phyloP scores from a whole-genome alignment of 2,797 vertebrate species.

The Heteromormyrus szaboi region DNA sequence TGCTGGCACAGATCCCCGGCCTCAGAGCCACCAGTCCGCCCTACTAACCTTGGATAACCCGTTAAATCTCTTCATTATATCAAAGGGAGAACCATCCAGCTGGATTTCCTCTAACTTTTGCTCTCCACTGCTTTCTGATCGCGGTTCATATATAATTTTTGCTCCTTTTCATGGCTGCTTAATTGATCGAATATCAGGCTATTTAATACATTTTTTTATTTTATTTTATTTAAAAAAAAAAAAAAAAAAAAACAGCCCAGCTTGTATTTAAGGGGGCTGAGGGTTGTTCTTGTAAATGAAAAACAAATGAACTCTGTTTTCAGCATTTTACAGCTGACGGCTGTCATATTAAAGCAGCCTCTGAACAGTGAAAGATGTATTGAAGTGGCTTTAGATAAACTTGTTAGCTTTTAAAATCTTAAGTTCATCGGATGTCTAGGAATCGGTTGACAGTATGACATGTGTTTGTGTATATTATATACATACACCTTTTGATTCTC shows the following conservation, averaged over 20 bases:
- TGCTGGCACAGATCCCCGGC: neutral
- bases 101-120: slow-evolving; percentile 21
- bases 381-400: slow-evolving; percentile 54
- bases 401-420: slow-evolving; percentile 18
- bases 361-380: slow-evolving; percentile 49
- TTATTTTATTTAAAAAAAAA: neutral
- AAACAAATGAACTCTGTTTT: slow-evolving; percentile 36
- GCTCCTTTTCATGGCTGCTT: slow-evolving; percentile 28
- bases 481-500: slow-evolving; percentile 60
- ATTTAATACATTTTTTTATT: slow-evolving; percentile 17
- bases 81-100: slow-evolving; percentile 12
- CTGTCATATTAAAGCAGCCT: slow-evolving; percentile 47
- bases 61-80: slow-evolving; percentile 7
- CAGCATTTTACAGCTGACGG: slow-evolving; percentile 55
- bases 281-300: slow-evolving; percentile 31
- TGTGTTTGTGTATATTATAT: slow-evolving; percentile 63
- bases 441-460: slow-evolving; percentile 50
- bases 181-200: slow-evolving; percentile 20
- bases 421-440: slow-evolving; percentile 20
- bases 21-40: neutral
- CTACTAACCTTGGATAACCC: neutral
- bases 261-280: slow-evolving; percentile 41
- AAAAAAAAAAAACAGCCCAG: slow-evolving; percentile 22
- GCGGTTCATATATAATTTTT: slow-evolving; percentile 39
- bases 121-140: neutral